Evolutionary conservation across 2,113 vertebrate genomes (phyloP), one percentile per base, ranked within the genome.

Genomic region (Alectura lathami): DNA sequence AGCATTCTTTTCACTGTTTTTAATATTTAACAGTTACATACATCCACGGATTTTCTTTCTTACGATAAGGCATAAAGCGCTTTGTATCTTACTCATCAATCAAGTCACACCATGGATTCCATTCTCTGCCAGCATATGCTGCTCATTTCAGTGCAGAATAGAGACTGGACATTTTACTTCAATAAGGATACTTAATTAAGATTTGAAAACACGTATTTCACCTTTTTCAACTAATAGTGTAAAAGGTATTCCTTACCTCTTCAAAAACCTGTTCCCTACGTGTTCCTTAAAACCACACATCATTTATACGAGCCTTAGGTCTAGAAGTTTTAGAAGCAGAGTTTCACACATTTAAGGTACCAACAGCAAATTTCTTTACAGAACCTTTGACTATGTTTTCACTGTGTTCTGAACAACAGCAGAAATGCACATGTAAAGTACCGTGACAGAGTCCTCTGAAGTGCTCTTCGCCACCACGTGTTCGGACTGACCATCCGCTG

Each of bases 391-490:
- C 2, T 1, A 1, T 23, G 34, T 14, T 83, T 80, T 38, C n/a
- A 70, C 14, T 26, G 3, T 70, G 6, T 13, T 77, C 51, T 59
- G 91, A 74, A 64, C 20, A 88, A 7, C 2, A 8, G n/a, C 38
- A 42, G 51, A 56, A 27, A 13, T 2, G 7, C 21, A 8, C 34
- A 54, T 13, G 9, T 54, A 75, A 14, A 74, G 59, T 95, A 98
- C 96, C 97, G 97, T 93, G 68, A 80, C 21, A 22, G 94, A 73
- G 22, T 56, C 91, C 13, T 79, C 6, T 82, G 81, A 79, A 13
- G 1, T 36, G 34, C 11, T 60, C 34, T 88, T 54, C 73, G n/a
- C 18, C 34, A 88, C 23, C 57, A 8, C 34, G 59, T 18, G 45
- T 64, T 93, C 60, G 62, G 72, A 54, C 0, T 60, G 24, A 63